Percentiles rank a stretch among this genome's conserved stretches.
phyloP scores from a whole-genome alignment of 2,113 vertebrate genomes.

The Morone saxatilis region DNA sequence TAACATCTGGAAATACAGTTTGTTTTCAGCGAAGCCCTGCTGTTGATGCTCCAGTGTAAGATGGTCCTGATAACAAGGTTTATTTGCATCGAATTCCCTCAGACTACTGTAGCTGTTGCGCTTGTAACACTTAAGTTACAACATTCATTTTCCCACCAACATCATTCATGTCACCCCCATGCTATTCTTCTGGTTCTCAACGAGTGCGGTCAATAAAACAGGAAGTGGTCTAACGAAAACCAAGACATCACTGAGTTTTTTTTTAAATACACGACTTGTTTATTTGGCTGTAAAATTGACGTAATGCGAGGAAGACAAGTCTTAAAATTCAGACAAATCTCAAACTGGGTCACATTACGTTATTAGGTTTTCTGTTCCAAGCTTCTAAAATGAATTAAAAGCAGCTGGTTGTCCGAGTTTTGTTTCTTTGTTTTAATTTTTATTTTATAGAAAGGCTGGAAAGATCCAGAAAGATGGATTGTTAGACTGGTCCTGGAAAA shows the following conservation, averaged over 20 bases:
- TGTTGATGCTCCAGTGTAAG: slow-evolving; percentile 31
- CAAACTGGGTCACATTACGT: slow-evolving; percentile 77
- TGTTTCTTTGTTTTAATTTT: slow-evolving; percentile 4
- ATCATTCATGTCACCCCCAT: slow-evolving; percentile 39
- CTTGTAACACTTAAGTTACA: slow-evolving; percentile 20
- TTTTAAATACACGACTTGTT: slow-evolving; percentile 43
- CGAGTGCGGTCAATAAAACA: slow-evolving; percentile 53
- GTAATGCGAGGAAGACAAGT: slow-evolving; percentile 51
- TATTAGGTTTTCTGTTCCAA: slow-evolving; percentile 67
- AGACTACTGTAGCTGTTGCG: slow-evolving; percentile 43
- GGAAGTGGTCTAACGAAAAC: slow-evolving; percentile 58
- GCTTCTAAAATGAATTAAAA: slow-evolving; percentile 72
- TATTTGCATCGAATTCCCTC: slow-evolving; percentile 40
- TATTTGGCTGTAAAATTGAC: slow-evolving; percentile 70
- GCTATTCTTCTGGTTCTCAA: slow-evolving; percentile 33
- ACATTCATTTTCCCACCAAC: slow-evolving; percentile 24
- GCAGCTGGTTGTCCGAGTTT: slow-evolving; percentile 63
- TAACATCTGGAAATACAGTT: slow-evolving; percentile 79
- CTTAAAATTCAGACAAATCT: slow-evolving; percentile 45
- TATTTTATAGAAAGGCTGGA: slow-evolving; percentile 10
- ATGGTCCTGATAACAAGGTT: slow-evolving; percentile 61
- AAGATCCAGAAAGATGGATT: background rate
- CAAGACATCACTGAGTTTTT: slow-evolving; percentile 37
- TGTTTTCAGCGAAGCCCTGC: slow-evolving; percentile 37
- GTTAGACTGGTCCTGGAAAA: slow-evolving; percentile 46